Evolutionary conservation across 2,113 vertebrate genomes (phyloP), one percentile per base, ranked within the genome.

Genomic region (Gymnocephalus cernua): DNA sequence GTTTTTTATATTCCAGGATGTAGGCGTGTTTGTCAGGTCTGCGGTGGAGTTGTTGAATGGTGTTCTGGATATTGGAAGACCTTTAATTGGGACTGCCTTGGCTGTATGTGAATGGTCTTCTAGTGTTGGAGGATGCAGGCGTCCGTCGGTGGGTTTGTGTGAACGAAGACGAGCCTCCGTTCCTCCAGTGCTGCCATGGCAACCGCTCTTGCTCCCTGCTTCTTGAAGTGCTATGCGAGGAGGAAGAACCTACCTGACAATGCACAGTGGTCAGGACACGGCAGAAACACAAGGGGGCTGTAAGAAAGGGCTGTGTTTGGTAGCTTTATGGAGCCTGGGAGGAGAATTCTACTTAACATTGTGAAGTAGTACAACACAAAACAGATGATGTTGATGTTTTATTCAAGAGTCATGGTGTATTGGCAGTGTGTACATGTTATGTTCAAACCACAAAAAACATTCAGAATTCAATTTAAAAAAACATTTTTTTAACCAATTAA

Each of bases 181-280:
- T 91, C 80, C 78, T 86, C 54, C 58, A 41, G 64, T 85, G 93
- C 90, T 94, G 79, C 93, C 92, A 94, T 94, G 93, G 92, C 91
- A 94, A 94, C 92, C 87, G 88, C 86, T 84, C 77, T 81, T 88
- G 67, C 64, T 91, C 81, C 75, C 62, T 59, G 61, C 61, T 84
- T 88, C 74, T 85, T 74, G 67, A 82, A 84, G 56, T 41, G 81
- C 57, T 86, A 51, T 29, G 73, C 32, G 82, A 77, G 81, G 73
- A 79, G 81, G 62, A 83, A 63, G 80, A 85, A 92, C 91, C 82
- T 84, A 89, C 89, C 89, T 86, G 85, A 80, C 66, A 72, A 66
- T 6, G 32, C 78, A 45, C 50, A 53, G 56, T 5, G 18, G 80
- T 84, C 85, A 83, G 83, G 75, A 72, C 62, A 41, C 21, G 0